phyloP scores from a whole-genome alignment of 2,113 vertebrate genomes.

The Ammodytes marinus region DNA sequence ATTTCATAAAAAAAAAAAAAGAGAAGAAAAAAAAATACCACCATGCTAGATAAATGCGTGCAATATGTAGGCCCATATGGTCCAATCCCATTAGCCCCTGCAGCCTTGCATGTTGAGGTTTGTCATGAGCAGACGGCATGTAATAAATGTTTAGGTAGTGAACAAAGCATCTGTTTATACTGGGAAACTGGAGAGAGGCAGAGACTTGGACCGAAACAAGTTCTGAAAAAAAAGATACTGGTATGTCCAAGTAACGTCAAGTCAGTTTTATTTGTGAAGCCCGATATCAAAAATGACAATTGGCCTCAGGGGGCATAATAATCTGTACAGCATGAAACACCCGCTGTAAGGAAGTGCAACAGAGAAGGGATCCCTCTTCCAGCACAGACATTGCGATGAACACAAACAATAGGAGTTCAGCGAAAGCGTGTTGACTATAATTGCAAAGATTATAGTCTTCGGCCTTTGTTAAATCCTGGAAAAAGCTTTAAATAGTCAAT shows the following conservation, averaged over 20 bases:
- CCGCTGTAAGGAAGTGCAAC: too few relatives aligned
- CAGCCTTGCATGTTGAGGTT: conserved; percentile 65
- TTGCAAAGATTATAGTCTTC: too few relatives aligned
- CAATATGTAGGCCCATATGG: conserved; percentile 71
- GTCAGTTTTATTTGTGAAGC: too few relatives aligned
- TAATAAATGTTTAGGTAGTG: conserved; percentile 69
- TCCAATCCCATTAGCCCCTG: conserved; percentile 67
- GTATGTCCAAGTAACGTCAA: neutral
- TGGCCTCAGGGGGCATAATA: too few relatives aligned
- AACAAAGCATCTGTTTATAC: conserved; percentile 55
- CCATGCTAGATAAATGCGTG: conserved; percentile 49
- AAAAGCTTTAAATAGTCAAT: too few relatives aligned
- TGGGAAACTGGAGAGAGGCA: neutral
- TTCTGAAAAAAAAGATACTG: neutral
- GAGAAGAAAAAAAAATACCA: conserved; percentile 25
- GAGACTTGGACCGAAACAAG: conserved; percentile 4
- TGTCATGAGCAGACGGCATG: conserved; percentile 61
- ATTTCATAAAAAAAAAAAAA: conserved; percentile 40
- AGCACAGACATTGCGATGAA: too few relatives aligned
- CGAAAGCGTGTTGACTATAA: too few relatives aligned
- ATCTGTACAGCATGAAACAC: too few relatives aligned
- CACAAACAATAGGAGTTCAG: too few relatives aligned
- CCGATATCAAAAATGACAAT: too few relatives aligned
- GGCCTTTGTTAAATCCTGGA: too few relatives aligned
- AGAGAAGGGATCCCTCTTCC: too few relatives aligned